These are phyloP conservation scores for Apis florea DNA, from an alignment of 1,140 invertebrate genomes.

Conservation along the genomic window DNA sequence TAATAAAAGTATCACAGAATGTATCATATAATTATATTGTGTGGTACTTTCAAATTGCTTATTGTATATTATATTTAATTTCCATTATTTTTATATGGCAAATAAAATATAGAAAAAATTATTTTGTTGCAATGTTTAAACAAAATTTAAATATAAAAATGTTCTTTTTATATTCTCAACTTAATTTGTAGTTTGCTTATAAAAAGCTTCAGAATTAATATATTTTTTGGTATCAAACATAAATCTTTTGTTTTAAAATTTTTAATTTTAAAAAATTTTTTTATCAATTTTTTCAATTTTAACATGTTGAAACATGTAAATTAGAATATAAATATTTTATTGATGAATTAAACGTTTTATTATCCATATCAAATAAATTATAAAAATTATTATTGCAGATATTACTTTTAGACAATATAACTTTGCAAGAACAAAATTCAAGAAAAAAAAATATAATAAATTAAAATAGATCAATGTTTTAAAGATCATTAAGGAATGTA, in stretches of 20 bases:
- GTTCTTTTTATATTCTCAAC: too few relatives aligned
- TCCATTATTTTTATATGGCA: not conserved
- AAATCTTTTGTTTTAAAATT: not conserved
- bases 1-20: constrained; percentile 43
- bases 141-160: not conserved
- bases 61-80: not conserved
- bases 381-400: constrained; percentile 4
- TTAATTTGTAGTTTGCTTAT: not conserved
- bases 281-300: not conserved
- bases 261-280: too few relatives aligned
- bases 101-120: constrained; percentile 7
- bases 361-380: constrained; percentile 22
- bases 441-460: constrained; percentile 23
- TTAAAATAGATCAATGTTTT: constrained; percentile 35
- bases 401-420: not conserved
- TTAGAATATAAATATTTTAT: not conserved
- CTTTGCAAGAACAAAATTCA: constrained; percentile 4
- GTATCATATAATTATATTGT: constrained; percentile 4
- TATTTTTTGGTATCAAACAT: constrained; percentile 20
- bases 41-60: constrained; percentile 21
- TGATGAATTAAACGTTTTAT: not conserved
- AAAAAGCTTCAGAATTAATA: not conserved
- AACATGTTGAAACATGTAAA: constrained; percentile 9
- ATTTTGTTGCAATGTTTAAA: not conserved
- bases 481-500: constrained; percentile 54